Percentiles rank a stretch among this genome's conserved stretches.
Evolutionary conservation across 2,113 vertebrate genomes (phyloP).

Genomic region (Raphicerus campestris): DNA sequence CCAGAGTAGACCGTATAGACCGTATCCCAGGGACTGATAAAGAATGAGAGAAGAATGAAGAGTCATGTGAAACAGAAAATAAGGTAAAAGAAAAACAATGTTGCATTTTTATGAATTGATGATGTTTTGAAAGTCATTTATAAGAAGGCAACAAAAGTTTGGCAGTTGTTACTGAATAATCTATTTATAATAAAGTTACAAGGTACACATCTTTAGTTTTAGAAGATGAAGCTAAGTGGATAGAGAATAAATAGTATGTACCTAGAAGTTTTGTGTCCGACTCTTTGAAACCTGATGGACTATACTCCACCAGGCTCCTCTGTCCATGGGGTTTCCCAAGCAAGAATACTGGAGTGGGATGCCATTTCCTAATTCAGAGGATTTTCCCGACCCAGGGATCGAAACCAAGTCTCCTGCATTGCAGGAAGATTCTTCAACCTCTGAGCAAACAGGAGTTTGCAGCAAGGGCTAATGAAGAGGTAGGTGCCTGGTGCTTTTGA

Average conservation of each 20-base stretch:
- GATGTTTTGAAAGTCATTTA: background rate
- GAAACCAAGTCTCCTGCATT: background rate
- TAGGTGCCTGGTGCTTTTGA: background rate
- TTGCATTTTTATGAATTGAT: background rate
- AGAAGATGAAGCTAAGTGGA: background rate
- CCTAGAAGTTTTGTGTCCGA: background rate
- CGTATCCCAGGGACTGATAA: background rate
- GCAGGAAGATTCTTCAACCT: too few species aligned
- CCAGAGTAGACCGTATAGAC: background rate
- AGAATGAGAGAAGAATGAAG: background rate
- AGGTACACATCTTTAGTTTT: background rate
- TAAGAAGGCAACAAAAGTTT: background rate
- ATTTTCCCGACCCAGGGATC: background rate
- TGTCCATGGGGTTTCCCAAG: background rate
- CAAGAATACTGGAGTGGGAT: background rate
- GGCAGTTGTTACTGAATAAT: background rate
- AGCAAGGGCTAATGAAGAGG: too few species aligned
- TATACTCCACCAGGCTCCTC: background rate
- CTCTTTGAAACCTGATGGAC: background rate
- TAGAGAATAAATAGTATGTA: background rate
- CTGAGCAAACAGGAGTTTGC: background rate
- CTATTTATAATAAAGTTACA: background rate
- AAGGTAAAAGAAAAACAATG: background rate
- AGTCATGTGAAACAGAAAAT: background rate
- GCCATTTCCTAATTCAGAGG: background rate